Percentiles rank a stretch among this genome's conserved stretches.
These are phyloP conservation scores for Pithys albifrons DNA, from an alignment of 2,113 vertebrate species.

Conservation along the genomic window DNA sequence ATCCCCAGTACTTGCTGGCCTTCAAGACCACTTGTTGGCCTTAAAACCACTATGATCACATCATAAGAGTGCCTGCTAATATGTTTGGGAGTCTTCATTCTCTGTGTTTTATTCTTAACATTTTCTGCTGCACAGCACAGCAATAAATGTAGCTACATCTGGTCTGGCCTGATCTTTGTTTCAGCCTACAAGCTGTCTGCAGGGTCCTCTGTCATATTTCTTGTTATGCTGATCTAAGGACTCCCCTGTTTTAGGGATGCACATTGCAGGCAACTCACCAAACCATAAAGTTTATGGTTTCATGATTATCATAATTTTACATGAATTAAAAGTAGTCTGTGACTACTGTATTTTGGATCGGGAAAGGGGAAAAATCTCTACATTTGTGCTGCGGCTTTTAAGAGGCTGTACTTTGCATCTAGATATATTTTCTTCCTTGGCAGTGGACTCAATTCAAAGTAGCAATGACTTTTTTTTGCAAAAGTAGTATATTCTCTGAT, in stretches of 20 bases:
- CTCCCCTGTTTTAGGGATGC: neutral
- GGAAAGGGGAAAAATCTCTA: neutral
- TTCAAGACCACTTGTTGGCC: neutral
- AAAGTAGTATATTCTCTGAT: neutral
- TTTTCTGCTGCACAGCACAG: neutral
- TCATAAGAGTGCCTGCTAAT: neutral
- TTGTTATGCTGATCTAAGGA: neutral
- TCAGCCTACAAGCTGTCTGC: neutral
- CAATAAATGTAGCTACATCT: neutral
- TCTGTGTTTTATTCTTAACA: neutral
- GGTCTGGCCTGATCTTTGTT: neutral
- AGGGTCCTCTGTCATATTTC: neutral
- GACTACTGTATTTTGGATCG: neutral
- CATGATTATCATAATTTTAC: neutral
- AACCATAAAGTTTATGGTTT: neutral
- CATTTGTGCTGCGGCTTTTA: neutral
- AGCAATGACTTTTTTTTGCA: neutral
- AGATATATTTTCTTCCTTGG: neutral
- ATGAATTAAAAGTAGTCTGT: neutral
- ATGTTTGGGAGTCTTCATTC: neutral
- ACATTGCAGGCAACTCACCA: neutral
- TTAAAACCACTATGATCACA: neutral
- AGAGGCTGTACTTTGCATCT: neutral
- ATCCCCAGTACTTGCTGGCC: neutral
- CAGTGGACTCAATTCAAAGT: neutral